Evolutionary conservation across 2,113 vertebrate genomes (phyloP).

Genomic region (Blennius ocellaris): DNA sequence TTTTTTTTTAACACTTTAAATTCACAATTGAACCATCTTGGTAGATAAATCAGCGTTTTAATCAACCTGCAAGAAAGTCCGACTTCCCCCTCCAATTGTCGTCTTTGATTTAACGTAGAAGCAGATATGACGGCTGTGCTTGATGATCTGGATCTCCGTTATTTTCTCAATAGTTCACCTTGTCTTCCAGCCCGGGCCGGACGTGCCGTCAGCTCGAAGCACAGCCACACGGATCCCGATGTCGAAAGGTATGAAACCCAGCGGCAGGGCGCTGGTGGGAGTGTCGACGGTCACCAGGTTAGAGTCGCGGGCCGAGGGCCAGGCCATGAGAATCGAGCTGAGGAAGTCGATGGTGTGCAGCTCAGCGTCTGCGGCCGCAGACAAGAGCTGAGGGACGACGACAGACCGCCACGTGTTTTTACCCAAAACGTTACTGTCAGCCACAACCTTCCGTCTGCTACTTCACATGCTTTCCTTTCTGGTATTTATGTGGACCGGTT

Average conservation of each 20-base stretch:
- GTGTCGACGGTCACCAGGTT: slow-evolving; percentile 89
- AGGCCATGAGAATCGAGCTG: slow-evolving; percentile 97
- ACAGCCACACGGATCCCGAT: slow-evolving; percentile 92
- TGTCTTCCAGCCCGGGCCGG: slow-evolving; percentile 86
- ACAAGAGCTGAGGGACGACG: slow-evolving; percentile 87
- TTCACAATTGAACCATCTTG: neutral
- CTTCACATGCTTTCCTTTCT: neutral
- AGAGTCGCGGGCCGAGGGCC: slow-evolving; percentile 92
- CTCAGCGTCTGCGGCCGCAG: slow-evolving; percentile 83
- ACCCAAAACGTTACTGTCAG: too few species aligned
- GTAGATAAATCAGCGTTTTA: neutral
- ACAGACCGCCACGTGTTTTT: too few species aligned
- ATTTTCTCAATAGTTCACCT: neutral
- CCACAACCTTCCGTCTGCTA: slow-evolving; percentile 1
- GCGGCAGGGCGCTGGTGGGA: slow-evolving; percentile 89
- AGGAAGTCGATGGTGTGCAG: slow-evolving; percentile 89
- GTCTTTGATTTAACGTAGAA: too few species aligned
- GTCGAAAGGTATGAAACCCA: slow-evolving; percentile 94
- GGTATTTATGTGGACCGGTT: neutral
- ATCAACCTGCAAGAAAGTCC: neutral
- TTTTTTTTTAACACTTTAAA: neutral
- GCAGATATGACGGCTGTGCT: too few species aligned
- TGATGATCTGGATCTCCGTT: neutral
- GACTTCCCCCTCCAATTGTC: too few species aligned
- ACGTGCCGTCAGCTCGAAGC: slow-evolving; percentile 87